Evolutionary conservation across 1,140 invertebrate species (phyloP).

Genomic region (Pseudomyrmex dendroicus): DNA sequence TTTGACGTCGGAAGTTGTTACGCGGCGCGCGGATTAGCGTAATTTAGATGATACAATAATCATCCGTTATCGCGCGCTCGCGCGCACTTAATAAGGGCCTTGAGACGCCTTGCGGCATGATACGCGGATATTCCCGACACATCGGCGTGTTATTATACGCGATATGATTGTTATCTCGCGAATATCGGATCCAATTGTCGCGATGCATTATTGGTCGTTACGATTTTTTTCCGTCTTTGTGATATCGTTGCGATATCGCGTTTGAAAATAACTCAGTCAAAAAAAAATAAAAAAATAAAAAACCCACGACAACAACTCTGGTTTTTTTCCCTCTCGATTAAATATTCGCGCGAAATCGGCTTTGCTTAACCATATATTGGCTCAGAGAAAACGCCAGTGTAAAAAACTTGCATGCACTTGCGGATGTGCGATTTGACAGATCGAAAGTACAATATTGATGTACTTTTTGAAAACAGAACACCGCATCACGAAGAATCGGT

Average conservation of each 20-base stretch:
- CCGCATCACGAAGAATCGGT: neutral
- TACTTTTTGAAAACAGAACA: neutral
- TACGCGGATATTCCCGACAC: neutral
- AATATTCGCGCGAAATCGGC: too few species aligned
- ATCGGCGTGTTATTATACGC: slow-evolving; percentile 8
- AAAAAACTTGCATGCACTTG: too few species aligned
- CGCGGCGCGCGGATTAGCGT: slow-evolving; percentile 38
- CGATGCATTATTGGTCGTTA: neutral
- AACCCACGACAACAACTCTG: too few species aligned
- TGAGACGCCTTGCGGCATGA: neutral
- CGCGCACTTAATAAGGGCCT: slow-evolving; percentile 4
- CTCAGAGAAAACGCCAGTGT: too few species aligned
- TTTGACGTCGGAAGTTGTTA: slow-evolving; percentile 65
- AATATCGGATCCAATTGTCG: neutral
- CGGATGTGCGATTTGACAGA: slow-evolving; percentile 4
- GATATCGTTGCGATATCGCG: too few species aligned
- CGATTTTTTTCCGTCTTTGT: too few species aligned
- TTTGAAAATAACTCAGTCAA: too few species aligned
- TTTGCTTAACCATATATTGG: too few species aligned
- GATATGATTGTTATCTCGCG: neutral
- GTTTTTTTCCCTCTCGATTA: too few species aligned
- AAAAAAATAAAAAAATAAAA: too few species aligned
- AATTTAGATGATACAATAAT: slow-evolving; percentile 58
- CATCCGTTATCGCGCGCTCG: slow-evolving; percentile 36
- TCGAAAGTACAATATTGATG: neutral